Conservation (phyloP, 2,113 vertebrate genomes). For the rat (Rattus norvegicus) region GRCr8 NC_086032.1:59442001-59442500, state of each 20-base stretch:
- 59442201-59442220: not conserved
- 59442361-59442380: not conserved
- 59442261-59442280: not conserved
- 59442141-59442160: not conserved
- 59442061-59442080: not conserved
- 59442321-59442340: rapidly evolving
- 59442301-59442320: not conserved
- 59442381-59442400: not conserved
- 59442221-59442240: not conserved
- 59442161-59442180: not conserved
- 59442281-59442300: not conserved
- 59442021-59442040: slow-evolving; percentile 23
- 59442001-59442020: slow-evolving; percentile 34
- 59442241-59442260: not conserved
- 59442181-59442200: not conserved
- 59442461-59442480: not conserved
- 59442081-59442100: not conserved
- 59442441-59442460: not conserved
- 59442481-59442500: not conserved
- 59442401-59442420: not conserved
- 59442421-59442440: not conserved
- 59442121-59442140: not conserved
- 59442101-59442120: not conserved
- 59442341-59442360: not conserved
- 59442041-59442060: slow-evolving; percentile 35